Evolutionary conservation across 2,888 invertebrate genomes (phyloP).

Genomic region (Colletes collaris): DNA sequence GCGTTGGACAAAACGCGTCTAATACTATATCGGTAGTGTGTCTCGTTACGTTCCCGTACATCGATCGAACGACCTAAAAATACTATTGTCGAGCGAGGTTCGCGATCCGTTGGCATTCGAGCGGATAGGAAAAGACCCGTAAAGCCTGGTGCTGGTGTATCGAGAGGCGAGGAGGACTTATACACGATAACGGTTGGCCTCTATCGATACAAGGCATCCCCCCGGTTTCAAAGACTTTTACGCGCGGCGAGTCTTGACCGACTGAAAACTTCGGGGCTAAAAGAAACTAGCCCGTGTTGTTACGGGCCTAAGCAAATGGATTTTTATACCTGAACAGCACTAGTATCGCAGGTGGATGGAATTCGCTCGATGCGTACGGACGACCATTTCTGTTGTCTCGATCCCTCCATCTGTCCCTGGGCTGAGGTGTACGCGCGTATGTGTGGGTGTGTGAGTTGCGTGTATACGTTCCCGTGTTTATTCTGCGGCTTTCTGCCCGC

Average conservation of each 20-base stretch:
- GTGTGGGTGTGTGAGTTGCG: not conserved
- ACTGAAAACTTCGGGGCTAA: constrained; percentile 11
- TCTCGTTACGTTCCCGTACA: constrained; percentile 20
- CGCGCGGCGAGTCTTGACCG: constrained; percentile 6
- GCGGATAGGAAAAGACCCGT: constrained; percentile 17
- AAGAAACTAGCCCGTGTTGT: constrained; percentile 49
- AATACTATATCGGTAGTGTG: constrained; percentile 32
- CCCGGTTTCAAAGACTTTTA: constrained; percentile 23
- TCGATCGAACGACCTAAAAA: constrained; percentile 37
- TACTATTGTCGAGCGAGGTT: constrained; percentile 30
- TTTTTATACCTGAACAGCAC: constrained; percentile 63
- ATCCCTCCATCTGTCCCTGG: constrained; percentile 48
- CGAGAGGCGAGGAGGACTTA: not conserved
- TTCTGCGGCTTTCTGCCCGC: constrained; percentile 49
- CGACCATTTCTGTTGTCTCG: constrained; percentile 58
- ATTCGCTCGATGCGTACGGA: constrained; percentile 55
- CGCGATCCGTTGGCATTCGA: constrained; percentile 30
- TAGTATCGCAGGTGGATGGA: constrained; percentile 66
- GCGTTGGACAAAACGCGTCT: constrained; percentile 13
- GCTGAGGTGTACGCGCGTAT: constrained; percentile 2
- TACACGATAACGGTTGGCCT: not conserved
- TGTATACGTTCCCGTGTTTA: constrained; percentile 34
- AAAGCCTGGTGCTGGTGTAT: not conserved
- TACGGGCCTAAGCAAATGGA: constrained; percentile 64
- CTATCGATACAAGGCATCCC: not conserved